Conservation (phyloP, 2,113 vertebrate genomes). For the Sylvilagus bachmani region DNA sequence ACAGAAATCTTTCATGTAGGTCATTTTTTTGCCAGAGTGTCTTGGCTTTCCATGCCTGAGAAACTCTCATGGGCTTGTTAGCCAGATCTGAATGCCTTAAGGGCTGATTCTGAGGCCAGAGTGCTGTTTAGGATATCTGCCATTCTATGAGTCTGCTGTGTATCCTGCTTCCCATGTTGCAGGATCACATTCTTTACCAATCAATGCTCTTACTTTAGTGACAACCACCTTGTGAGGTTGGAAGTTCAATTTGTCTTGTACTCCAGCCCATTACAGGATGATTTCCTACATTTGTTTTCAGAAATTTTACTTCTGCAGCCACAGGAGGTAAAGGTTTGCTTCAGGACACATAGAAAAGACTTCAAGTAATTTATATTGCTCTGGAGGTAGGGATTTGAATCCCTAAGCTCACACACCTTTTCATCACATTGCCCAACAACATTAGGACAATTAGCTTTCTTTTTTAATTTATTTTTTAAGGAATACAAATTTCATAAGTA, state of each 20-base stretch:
- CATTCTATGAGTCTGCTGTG: too few species aligned
- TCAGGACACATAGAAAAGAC: not conserved
- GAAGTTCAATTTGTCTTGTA: not conserved
- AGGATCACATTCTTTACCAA: not conserved
- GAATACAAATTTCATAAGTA: too few species aligned
- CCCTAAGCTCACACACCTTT: not conserved
- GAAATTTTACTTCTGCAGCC: not conserved
- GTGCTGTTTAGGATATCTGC: too few species aligned
- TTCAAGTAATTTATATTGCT: not conserved
- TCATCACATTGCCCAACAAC: not conserved
- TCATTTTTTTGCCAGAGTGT: too few species aligned
- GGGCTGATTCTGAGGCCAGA: too few species aligned
- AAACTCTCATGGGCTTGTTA: too few species aligned
- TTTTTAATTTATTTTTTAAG: too few species aligned
- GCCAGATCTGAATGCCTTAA: too few species aligned
- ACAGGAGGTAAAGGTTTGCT: not conserved
- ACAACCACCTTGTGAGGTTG: not conserved
- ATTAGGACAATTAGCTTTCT: not conserved
- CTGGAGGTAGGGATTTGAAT: not conserved
- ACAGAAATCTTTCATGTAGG: too few species aligned
- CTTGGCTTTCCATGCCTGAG: too few species aligned
- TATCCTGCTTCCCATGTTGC: too few species aligned
- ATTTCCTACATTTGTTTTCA: not conserved
- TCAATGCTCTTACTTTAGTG: not conserved
- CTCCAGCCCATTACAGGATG: not conserved